A percentile compares a stretch with the other conserved stretches of the same genome.
Conservation (phyloP, 2,113 vertebrate genomes). For the Alligator sinensis region DNA sequence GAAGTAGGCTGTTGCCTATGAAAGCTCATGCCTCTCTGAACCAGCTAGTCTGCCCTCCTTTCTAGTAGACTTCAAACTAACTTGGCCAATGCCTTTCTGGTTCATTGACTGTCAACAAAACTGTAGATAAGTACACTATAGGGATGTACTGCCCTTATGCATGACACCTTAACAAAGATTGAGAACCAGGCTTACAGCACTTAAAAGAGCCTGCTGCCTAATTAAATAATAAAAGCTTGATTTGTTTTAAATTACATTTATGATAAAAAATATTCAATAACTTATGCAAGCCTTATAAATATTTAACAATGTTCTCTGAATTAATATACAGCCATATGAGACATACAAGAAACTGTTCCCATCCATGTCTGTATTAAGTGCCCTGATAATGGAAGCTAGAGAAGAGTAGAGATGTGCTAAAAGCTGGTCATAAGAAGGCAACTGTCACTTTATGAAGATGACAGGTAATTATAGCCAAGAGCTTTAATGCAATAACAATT, state of each 20-base stretch:
- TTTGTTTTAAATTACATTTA: constrained; percentile 8
- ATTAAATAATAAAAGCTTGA: not conserved
- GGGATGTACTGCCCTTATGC: not conserved
- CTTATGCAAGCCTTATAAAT: not conserved
- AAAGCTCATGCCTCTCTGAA: too few relatives aligned
- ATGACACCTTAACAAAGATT: not conserved
- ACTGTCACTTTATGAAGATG: not conserved
- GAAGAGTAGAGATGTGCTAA: not conserved
- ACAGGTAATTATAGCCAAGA: not conserved
- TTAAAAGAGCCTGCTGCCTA: not conserved
- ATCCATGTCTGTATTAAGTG: not conserved
- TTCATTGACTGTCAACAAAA: too few relatives aligned
- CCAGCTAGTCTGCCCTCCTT: too few relatives aligned
- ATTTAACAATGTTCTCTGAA: not conserved
- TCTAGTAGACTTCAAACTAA: too few relatives aligned
- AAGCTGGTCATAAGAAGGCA: not conserved
- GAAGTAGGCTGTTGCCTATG: too few relatives aligned
- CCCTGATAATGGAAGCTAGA: not conserved
- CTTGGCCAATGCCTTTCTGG: too few relatives aligned
- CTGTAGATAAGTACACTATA: not conserved
- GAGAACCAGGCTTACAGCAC: constrained; percentile 2
- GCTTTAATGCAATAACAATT: not conserved
- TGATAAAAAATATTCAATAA: not conserved
- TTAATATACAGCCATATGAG: not conserved
- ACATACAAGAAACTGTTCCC: not conserved